Evolutionary conservation across 1,140 invertebrate genomes (phyloP).

Genomic region (Amyelois transitella): DNA sequence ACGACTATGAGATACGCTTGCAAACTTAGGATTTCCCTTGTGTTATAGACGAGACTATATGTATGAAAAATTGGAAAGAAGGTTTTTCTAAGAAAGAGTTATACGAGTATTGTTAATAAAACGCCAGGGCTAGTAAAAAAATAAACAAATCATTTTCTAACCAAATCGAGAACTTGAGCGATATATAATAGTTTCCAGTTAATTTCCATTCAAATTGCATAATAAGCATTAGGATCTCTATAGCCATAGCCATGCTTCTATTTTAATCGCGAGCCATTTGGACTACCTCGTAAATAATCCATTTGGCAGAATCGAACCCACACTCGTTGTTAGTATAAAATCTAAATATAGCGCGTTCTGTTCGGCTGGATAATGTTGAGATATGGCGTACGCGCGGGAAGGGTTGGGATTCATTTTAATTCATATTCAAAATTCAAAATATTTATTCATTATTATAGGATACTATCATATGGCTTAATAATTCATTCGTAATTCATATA

Average conservation of each 20-base stretch:
- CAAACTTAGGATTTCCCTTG: too few species aligned
- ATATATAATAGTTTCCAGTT: background rate
- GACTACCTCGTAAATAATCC: slow-evolving; percentile 4
- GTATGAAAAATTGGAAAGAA: too few species aligned
- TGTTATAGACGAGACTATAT: too few species aligned
- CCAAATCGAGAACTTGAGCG: background rate
- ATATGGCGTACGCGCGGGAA: background rate
- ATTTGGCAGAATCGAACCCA: slow-evolving; percentile 5
- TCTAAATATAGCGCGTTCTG: background rate
- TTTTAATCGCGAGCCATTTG: slow-evolving; percentile 1
- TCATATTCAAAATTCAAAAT: too few species aligned
- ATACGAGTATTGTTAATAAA: too few species aligned
- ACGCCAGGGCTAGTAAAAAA: background rate
- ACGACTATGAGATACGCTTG: too few species aligned
- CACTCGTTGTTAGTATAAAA: slow-evolving; percentile 2
- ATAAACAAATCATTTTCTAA: background rate
- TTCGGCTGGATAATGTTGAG: background rate
- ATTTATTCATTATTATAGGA: too few species aligned
- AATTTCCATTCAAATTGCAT: background rate
- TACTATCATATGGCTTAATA: too few species aligned
- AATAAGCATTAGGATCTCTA: background rate
- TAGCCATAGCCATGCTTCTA: slow-evolving; percentile 1
- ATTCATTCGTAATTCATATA: too few species aligned
- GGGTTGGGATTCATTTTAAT: background rate
- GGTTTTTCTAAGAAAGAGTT: too few species aligned